These are phyloP conservation scores for Drosophila colorata DNA, from an alignment of 2,888 invertebrate species.

Conservation along the genomic window DNA sequence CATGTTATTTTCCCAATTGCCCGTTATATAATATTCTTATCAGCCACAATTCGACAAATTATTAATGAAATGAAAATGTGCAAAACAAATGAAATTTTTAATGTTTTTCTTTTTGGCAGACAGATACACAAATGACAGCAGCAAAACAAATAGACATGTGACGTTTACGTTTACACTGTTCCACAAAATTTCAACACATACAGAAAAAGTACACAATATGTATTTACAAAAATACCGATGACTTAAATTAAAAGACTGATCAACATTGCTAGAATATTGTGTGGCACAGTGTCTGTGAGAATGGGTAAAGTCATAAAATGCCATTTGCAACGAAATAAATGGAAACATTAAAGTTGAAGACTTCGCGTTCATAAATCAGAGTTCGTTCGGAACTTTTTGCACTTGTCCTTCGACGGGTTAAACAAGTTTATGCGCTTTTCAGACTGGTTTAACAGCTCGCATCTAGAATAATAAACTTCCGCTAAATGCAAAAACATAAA, in stretches of 20 bases:
- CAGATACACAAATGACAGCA: constrained; percentile 51
- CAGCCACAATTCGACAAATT: constrained; percentile 27
- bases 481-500: not conserved
- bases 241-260: constrained; percentile 16
- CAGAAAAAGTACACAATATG: not conserved
- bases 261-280: constrained; percentile 8
- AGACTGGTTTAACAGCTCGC: constrained; percentile 55
- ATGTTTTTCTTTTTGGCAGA: constrained; percentile 37
- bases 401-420: constrained; percentile 61
- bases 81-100: constrained; percentile 15
- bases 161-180: constrained; percentile 43
- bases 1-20: constrained; percentile 5
- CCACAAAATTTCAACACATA: constrained; percentile 26
- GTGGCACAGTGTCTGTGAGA: constrained; percentile 15
- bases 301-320: constrained; percentile 22
- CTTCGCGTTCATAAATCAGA: constrained; percentile 31
- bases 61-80: constrained; percentile 39
- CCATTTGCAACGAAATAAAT: constrained; percentile 11
- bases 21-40: constrained; percentile 44
- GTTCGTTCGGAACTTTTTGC: constrained; percentile 29
- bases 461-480: constrained; percentile 17
- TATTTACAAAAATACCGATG: constrained; percentile 3
- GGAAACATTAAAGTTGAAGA: constrained; percentile 4
- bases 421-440: constrained; percentile 62
- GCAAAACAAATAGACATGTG: constrained; percentile 50